Conservation (phyloP, 2,113 vertebrate species). For the Phalacrocorax pelagicus region DNA sequence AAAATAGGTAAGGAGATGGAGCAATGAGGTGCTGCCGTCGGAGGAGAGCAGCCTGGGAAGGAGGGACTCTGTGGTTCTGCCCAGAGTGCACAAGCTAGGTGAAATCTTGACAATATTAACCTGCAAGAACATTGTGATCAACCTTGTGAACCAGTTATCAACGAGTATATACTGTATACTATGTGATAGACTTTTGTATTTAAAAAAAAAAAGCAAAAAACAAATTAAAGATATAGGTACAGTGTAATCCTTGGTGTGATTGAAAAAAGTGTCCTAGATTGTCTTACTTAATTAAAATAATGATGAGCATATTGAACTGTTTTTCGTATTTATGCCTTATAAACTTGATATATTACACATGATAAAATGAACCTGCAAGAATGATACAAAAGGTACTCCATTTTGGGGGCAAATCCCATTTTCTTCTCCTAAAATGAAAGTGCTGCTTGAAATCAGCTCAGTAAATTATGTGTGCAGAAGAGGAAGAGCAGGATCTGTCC, state of each 20-base stretch:
- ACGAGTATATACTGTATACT: slow-evolving; percentile 55
- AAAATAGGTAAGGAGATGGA: neutral
- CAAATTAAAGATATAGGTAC: slow-evolving; percentile 58
- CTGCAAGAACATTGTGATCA: slow-evolving; percentile 57
- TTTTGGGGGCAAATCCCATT: slow-evolving; percentile 24
- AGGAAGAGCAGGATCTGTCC: slow-evolving; percentile 37
- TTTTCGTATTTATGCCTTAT: slow-evolving; percentile 79
- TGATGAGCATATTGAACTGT: slow-evolving; percentile 68
- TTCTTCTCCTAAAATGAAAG: slow-evolving; percentile 12
- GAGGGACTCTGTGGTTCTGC: neutral
- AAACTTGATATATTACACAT: slow-evolving; percentile 65
- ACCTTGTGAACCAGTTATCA: slow-evolving; percentile 64
- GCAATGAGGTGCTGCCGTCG: neutral
- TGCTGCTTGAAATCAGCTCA: slow-evolving; percentile 29
- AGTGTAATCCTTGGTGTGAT: slow-evolving; percentile 57
- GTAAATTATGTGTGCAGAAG: slow-evolving; percentile 17
- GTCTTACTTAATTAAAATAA: slow-evolving; percentile 69
- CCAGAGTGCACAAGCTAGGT: neutral
- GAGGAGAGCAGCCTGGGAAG: slow-evolving; percentile 22
- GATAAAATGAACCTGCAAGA: slow-evolving; percentile 9
- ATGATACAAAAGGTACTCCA: neutral
- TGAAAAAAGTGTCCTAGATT: slow-evolving; percentile 63
- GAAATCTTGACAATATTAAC: slow-evolving; percentile 39
- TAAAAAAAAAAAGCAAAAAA: slow-evolving; percentile 1
- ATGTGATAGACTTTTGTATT: slow-evolving; percentile 67